Evolutionary conservation across 2,113 vertebrate species (phyloP).

Genomic region (Silurus glanis): DNA sequence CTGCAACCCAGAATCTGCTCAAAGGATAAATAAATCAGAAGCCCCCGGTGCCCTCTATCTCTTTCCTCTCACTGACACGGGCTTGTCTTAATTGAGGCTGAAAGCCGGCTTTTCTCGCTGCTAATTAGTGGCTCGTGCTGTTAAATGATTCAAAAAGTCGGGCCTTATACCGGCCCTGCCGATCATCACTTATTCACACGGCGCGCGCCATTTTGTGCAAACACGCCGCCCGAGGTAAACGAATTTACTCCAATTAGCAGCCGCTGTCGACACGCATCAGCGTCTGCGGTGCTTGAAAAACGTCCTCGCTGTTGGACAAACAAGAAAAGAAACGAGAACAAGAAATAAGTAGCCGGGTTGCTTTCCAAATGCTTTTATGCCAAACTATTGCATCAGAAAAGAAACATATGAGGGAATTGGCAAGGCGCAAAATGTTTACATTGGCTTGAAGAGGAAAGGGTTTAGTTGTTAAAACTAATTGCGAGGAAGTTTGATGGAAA

Average conservation of each 20-base stretch:
- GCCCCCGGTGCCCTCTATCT: constrained; percentile 42
- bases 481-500: neutral
- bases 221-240: constrained; percentile 75
- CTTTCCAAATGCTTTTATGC: neutral
- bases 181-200: constrained; percentile 78
- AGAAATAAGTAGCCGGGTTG: neutral
- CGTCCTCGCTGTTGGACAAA: neutral
- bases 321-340: neutral
- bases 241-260: constrained; percentile 80
- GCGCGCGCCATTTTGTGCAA: constrained; percentile 64
- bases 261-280: constrained; percentile 73
- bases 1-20: constrained; percentile 71
- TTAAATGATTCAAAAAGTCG: constrained; percentile 82
- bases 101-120: constrained; percentile 72
- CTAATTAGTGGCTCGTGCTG: constrained; percentile 80
- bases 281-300: constrained; percentile 53
- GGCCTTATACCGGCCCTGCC: constrained; percentile 66
- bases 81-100: constrained; percentile 74
- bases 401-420: neutral
- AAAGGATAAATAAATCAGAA: constrained; percentile 75
- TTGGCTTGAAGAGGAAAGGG: constrained; percentile 4
- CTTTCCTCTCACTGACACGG: constrained; percentile 65
- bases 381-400: constrained; percentile 22
- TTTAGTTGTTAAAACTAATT: constrained; percentile 10
- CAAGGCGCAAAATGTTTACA: neutral